Base-by-base conservation (phyloP, 2,113 vertebrate species). In the Otus sunia region DNA sequence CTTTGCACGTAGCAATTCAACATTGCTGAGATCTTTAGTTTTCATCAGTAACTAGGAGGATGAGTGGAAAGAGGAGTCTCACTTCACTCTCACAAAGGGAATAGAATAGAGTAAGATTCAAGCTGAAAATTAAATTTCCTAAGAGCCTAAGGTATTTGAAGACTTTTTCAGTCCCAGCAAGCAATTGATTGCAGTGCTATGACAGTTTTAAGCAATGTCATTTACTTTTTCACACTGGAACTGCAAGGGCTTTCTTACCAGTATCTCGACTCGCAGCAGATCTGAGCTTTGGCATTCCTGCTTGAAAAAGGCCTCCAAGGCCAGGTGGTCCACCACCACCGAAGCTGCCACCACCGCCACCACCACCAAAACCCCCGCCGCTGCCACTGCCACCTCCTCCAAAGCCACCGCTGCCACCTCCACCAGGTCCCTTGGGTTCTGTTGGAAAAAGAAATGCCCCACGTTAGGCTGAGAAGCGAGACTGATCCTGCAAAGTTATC, bases 211-310 rank as follows among this genome's bases (percentile, higher is more conserved):
- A 88, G 41, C 32, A 76, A 75, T 15, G 4, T 25, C 10, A 49
- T 89, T 34, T 89, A 30, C 56, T 81, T 90, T 55, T 45, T 68
- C 53, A 49, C 12, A 56, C 5, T 53, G 11, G 32, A 77, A 90
- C 21, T 59, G 13, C 60, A 64, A 67, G 37, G 64, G 50, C n/a
- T 85, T 77, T 36, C 92, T 97, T 98, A 98, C 98, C 99, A 6
- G 97, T 95, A 78, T 99, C 98, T 96, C 99, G 97, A 97, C 53
- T 98, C 9, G 97, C 97, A 50, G 99, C 96, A 90, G 99, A 98
- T 89, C 99, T 98, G 82, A 99, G 98, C 97, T 99, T 99, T 27
- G 99, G 99, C 98, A 99, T 99, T 88, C 99, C 99, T 47, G 99
- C 98, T 77, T 99, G 99, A 96, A 99, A 99, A 43, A 99, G 97